Base-by-base conservation (phyloP, 2,113 vertebrate genomes). In the Epinephelus moara region DNA sequence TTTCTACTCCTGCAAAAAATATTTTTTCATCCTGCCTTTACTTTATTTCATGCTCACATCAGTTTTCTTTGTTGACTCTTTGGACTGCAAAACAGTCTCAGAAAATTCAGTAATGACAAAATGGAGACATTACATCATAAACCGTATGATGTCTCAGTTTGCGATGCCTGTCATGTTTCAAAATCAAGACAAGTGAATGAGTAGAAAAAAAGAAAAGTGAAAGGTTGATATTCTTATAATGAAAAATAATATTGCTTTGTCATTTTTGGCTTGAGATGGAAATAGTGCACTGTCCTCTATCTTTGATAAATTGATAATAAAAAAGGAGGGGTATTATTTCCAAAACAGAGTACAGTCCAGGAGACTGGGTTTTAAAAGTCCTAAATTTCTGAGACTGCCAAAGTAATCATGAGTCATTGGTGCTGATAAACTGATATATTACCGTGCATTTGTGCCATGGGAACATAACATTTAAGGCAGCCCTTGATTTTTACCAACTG, bases 401-500 rank as follows among this genome's bases (percentile, higher is more conserved):
- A 42, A 52, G 57, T 69, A 56, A 70, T 71, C 42, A 64, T 37
- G 21, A 69, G 17, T 79, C 27, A 70, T 23, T 33, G 30, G 30
- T 33, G 19, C n/a, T 50, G 30, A 70, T 21, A 53, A 33, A 67
- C 19, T 45, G 14, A 71, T 45, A 15, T 37, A 47, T 27, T 53
- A 61, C 18, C 0, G 2, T 19, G 21, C 45, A 12, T 56, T 15
- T 47, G 21, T 64, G 50, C n/a, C 50, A 57, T 70, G 23, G 47
- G 63, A 75, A 68, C n/a, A 40, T 27, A 53, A 61, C 62, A 64
- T 21, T n/a, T 69, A 14, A 25, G 10, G 21, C 40, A 18, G 21
- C 42, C 15, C 30, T 50, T 59, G 2, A 56, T 50, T 40, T 67
- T n/a, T 62, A 15, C 10, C 11, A 25, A 27, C 15, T 61, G n/a